Base-by-base conservation (phyloP, 2,113 vertebrate species). In the Neomonachus schauinslandi region DNA sequence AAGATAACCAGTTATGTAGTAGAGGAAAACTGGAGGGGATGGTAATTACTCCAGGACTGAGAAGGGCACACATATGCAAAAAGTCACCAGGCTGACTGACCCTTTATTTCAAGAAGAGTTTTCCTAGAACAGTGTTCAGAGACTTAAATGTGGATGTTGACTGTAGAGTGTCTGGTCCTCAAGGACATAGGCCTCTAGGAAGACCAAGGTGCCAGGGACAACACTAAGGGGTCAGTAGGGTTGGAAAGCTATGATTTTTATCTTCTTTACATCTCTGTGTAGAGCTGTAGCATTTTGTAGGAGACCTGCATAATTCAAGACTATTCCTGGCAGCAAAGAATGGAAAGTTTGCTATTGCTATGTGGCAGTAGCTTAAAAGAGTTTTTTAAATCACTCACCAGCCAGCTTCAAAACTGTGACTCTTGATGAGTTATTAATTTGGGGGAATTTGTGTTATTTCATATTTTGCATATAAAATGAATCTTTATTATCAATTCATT, bases 381-480 rank as follows among this genome's bases (percentile, higher is more conserved):
- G 33, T 46, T 85, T 59, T 88, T 72, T 61, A 74, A 84, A 55
- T 89, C 83, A 46, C 31, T 89, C 5, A 79, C 86, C 88, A 97
- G n/a, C 13, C 28, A 81, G n/a, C 33, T 61, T 81, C 36, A 49
- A 86, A 84, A 71, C 69, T 33, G 33, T 72, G 72, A 36, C 57
- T 91, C 90, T 94, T 80, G 57, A 85, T 89, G 91, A 74, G 77
- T 92, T 94, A 91, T 91, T 97, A 77, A 74, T 69, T 49, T 80
- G 61, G n/a, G 6, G n/a, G 36, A 67, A 72, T 93, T 93, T 86
- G 72, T 76, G 39, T 97, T 71, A 53, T 69, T 96, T 92, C 46
- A 14, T 33, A 28, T 71, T 94, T 94, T 89, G 72, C 61, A 77
- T 42, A 31, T 61, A 67, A 96, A 96, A n/a, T 85, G 53, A 49